phyloP scores from a whole-genome alignment of 2,113 vertebrate species.

The Petromus typicus region DNA sequence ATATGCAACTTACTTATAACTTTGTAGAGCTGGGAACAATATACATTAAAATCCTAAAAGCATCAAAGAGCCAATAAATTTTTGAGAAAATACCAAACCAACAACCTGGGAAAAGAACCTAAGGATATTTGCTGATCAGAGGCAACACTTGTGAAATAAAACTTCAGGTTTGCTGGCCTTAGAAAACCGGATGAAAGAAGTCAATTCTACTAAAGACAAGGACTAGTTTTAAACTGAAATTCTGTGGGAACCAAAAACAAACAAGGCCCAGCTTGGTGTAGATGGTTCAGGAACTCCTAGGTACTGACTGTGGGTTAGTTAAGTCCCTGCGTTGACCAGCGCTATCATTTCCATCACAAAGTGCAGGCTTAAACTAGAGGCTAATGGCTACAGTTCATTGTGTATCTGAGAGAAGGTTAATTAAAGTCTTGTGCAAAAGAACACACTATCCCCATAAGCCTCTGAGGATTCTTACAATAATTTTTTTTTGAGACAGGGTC shows the following conservation, averaged over 20 bases:
- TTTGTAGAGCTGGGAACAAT: slow-evolving; percentile 36
- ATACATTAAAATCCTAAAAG: slow-evolving; percentile 16
- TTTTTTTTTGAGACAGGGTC: no score
- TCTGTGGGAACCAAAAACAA: neutral
- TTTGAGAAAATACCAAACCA: slow-evolving; percentile 23
- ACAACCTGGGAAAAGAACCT: neutral
- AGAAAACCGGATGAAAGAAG: neutral
- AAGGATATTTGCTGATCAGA: neutral
- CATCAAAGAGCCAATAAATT: slow-evolving; percentile 6
- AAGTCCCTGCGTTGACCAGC: neutral
- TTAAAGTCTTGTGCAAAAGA: neutral
- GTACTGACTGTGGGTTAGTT: neutral
- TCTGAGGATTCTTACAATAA: neutral
- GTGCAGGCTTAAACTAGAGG: neutral
- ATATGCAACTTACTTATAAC: neutral
- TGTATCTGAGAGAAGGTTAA: neutral
- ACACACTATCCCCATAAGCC: neutral
- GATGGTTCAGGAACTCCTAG: neutral
- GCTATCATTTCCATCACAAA: neutral
- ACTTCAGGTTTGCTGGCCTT: neutral
- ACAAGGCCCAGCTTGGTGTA: neutral
- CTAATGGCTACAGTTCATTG: neutral
- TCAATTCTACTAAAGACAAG: neutral
- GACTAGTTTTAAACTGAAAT: neutral
- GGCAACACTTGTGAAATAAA: neutral